Evolutionary conservation across 2,113 vertebrate species (phyloP), one percentile per base, ranked within the genome.

Genomic region (Syngnathus typhle): DNA sequence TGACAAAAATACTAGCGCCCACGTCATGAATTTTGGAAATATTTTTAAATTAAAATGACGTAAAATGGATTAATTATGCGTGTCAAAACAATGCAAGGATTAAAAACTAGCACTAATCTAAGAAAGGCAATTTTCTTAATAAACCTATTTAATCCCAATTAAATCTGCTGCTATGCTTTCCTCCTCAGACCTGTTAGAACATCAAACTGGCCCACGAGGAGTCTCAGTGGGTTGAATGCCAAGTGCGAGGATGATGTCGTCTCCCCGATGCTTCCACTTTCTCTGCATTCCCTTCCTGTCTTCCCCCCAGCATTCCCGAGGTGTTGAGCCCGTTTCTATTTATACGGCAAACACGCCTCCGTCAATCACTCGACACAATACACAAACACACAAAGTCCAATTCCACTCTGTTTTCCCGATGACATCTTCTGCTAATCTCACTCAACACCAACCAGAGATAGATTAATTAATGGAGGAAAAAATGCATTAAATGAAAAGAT

Each of bases 261-360:
- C 72, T 74, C 52, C 55, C 32, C n/a, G 56, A 78, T 77, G 70
- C 75, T 60, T 71, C 78, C 68, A 32, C 74, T 70, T 65, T 65
- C 67, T 69, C 72, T 61, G 67, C 23, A 69, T 32, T 46, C 56
- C 67, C 81, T 70, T 72, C 2, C 64, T 71, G 56, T 68, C 64
- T 67, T 72, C 73, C 80, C 72, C 65, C 69, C 70, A 68, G 73
- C 84, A 85, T 85, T 85, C 87, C 82, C 77, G 72, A 78, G 82
- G 82, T 85, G 81, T 82, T 81, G 72, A 36, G 65, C 74, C 71
- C 77, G 76, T 69, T 32, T 84, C 83, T 88, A 85, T 85, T 87
- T 85, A 69, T 82, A 83, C 68, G 75, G 77, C 76, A 77, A 75
- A 63, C 69, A 65, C 73, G 70, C 75, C 70, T 78, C 64, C 70